Percentiles rank a stretch among this genome's conserved stretches.
Conservation (phyloP, 2,797 vertebrate genomes). For the Percopsis omiscomaycus region DNA sequence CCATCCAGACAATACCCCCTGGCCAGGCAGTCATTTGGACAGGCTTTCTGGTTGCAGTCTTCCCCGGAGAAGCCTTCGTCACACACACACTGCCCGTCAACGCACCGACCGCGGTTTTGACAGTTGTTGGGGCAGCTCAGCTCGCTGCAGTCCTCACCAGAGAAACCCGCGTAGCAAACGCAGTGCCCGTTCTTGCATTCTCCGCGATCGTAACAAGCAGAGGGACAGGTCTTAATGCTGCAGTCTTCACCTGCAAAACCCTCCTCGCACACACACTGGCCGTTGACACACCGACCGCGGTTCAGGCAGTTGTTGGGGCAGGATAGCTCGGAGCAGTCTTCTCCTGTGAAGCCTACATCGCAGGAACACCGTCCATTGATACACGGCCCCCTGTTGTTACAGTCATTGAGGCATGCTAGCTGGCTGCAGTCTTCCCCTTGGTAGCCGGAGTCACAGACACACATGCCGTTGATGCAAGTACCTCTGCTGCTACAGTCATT, state of each 20-base stretch:
- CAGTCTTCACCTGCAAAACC: slow-evolving; percentile 82
- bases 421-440: slow-evolving; percentile 82
- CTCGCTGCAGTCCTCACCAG: slow-evolving; percentile 80
- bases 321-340: slow-evolving; percentile 80
- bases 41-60: slow-evolving; percentile 82
- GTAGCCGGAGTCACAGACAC: slow-evolving; percentile 84
- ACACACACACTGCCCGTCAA: slow-evolving; percentile 84
- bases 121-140: slow-evolving; percentile 85
- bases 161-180: slow-evolving; percentile 76
- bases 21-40: slow-evolving; percentile 80
- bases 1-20: slow-evolving; percentile 79
- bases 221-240: slow-evolving; percentile 78
- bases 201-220: slow-evolving; percentile 79
- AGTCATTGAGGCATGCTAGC: slow-evolving; percentile 80
- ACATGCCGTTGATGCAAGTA: slow-evolving; percentile 79
- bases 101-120: slow-evolving; percentile 76
- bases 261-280: slow-evolving; percentile 82
- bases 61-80: slow-evolving; percentile 81
- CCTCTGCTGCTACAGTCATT: slow-evolving; percentile 83
- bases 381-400: slow-evolving; percentile 81
- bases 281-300: slow-evolving; percentile 80
- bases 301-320: slow-evolving; percentile 79
- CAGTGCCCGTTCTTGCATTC: slow-evolving; percentile 81
- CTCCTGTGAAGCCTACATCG: slow-evolving; percentile 78
- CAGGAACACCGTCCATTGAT: slow-evolving; percentile 84